Percentiles rank a stretch among this genome's conserved stretches.
These are phyloP conservation scores for Schrankia costaestrigalis DNA, from an alignment of 2,888 invertebrate genomes.

Conservation along the genomic window DNA sequence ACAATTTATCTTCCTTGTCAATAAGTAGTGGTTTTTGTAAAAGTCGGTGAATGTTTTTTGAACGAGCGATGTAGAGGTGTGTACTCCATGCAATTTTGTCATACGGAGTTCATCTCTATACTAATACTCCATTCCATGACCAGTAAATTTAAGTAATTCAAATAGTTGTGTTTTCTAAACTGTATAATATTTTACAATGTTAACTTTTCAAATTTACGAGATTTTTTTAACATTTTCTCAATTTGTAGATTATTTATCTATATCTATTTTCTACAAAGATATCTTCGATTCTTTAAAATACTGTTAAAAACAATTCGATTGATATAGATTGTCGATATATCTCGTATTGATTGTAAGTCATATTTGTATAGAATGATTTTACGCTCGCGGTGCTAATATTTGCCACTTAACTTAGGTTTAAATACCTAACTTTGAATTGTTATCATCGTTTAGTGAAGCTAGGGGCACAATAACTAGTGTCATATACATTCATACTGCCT, in stretches of 20 bases:
- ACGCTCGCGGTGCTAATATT: conserved; percentile 48
- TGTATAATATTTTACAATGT: too few relatives aligned
- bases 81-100: too few relatives aligned
- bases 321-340: too few relatives aligned
- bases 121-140: conserved; percentile 38
- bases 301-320: conserved; percentile 6
- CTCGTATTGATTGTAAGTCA: conserved; percentile 5
- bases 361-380: conserved; percentile 18
- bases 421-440: conserved; percentile 16
- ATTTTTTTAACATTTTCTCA: too few relatives aligned
- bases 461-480: conserved; percentile 45
- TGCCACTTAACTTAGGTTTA: conserved; percentile 38
- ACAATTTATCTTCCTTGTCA: conserved; percentile 28
- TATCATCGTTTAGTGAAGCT: conserved; percentile 39
- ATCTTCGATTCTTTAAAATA: too few relatives aligned
- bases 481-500: conserved; percentile 28
- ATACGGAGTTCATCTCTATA: conserved; percentile 14
- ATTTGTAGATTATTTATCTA: too few relatives aligned
- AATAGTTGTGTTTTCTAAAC: conserved; percentile 10
- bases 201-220: too few relatives aligned
- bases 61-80: conserved; percentile 16
- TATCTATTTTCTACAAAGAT: too few relatives aligned
- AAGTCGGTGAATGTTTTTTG: conserved; percentile 14
- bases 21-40: conserved; percentile 19
- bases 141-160: conserved; percentile 21